Evolutionary conservation across 1,140 invertebrate species (phyloP), one percentile per base, ranked within the genome.

Genomic region (Zaprionus lachaisei): DNA sequence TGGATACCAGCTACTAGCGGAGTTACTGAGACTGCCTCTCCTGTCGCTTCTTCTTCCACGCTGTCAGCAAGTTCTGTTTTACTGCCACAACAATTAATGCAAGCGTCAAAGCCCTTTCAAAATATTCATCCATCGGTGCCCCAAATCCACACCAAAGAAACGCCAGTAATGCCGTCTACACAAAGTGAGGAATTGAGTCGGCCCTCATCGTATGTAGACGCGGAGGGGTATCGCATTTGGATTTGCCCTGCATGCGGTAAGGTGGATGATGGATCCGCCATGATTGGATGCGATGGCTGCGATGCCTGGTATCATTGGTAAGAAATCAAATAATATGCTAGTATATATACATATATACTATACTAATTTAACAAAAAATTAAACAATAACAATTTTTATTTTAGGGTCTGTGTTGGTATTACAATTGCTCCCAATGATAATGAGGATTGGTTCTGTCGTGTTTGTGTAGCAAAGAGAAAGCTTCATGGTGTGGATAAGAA

Each of bases 221-320:
- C 96, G 74, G 96, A 96, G 72, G 98, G 98, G 11, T 97, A 97
- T 91, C 96, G 98, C 93, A 96, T 99, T 34, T 99, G 98, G 98
- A 98, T 99, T 83, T 99, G 98, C 94, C 98, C 98, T 7, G 96
- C 96, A n/a, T 99, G 98, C 93, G 96, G 96, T 20, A 94, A 96
- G 72, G 97, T 97, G 72, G 98, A 99, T 93, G 98, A 99, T 94
- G 98, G 98, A 11, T 97, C 97, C 77, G 97, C 98, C 4, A 99
- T 99, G 98, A 98, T 99, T 91, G 98, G 98, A 47, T 99, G 98
- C 94, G 98, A 99, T 94, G 96, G 96, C 54, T 99, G 98, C 93
- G 98, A 99, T 94, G 98, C 98, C n/a, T 99, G 98, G 98, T 99
- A 99, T 92, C 98, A 99, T 94, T 99, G 98, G 98, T 97, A 93